Evolutionary conservation across 2,113 vertebrate genomes (phyloP).

Genomic region (Pteronura brasiliensis): DNA sequence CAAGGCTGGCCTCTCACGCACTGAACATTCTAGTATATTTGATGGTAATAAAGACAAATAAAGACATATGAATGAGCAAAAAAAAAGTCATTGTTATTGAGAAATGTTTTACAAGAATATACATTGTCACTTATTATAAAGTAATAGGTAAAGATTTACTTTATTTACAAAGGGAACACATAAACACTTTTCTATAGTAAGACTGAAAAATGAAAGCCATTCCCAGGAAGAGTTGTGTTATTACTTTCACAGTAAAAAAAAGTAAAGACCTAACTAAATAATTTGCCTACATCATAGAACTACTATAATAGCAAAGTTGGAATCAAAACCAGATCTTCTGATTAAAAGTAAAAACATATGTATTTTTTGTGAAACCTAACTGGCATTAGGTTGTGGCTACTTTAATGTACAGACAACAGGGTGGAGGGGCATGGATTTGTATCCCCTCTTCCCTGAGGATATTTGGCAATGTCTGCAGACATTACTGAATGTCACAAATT

Average conservation of each 20-base stretch:
- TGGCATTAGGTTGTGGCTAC: background rate
- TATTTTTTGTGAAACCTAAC: background rate
- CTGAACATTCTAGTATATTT: background rate
- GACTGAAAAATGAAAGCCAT: background rate
- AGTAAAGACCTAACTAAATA: background rate
- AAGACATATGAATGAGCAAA: background rate
- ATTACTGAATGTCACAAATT: background rate
- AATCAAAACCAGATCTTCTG: background rate
- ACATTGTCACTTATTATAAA: background rate
- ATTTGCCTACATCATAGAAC: background rate
- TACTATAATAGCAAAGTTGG: background rate
- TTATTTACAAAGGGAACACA: background rate
- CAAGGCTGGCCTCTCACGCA: background rate
- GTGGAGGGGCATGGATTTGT: background rate
- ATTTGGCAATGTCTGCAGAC: background rate
- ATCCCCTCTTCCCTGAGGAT: background rate
- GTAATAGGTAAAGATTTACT: background rate
- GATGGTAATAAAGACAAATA: background rate
- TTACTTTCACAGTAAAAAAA: background rate
- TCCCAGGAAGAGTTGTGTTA: background rate
- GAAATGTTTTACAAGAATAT: background rate
- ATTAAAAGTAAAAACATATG: background rate
- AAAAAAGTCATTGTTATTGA: background rate
- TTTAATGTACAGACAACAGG: background rate
- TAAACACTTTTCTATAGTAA: background rate